Percentiles rank a stretch among this genome's conserved stretches.
Evolutionary conservation across 2,113 vertebrate species (phyloP).

Genomic region (Petroica traversi): DNA sequence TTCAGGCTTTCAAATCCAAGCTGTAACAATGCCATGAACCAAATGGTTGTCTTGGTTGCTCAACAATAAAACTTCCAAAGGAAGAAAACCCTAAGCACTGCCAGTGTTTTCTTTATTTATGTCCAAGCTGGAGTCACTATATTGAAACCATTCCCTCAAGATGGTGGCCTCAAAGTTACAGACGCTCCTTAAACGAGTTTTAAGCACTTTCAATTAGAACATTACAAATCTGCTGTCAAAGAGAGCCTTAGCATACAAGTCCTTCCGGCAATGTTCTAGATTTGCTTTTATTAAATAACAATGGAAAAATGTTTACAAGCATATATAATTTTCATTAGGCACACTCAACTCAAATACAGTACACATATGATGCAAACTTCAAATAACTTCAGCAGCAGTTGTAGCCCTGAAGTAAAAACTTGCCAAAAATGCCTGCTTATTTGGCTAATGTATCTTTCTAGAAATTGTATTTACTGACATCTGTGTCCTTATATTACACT

Average conservation of each 20-base stretch:
- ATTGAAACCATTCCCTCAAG: conserved; percentile 13
- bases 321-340: conserved; percentile 42
- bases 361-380: not conserved
- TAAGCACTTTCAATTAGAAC: conserved; percentile 10
- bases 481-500: not conserved
- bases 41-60: not conserved
- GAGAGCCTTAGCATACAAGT: not conserved
- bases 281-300: conserved; percentile 28
- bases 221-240: conserved; percentile 8
- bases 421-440: not conserved
- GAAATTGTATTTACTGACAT: not conserved
- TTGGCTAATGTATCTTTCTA: not conserved
- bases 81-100: not conserved
- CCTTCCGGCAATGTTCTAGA: not conserved
- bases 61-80: not conserved
- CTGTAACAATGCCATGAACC: not conserved
- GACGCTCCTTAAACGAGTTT: not conserved
- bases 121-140: not conserved
- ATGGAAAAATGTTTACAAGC: conserved; percentile 33
- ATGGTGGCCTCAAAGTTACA: not conserved
- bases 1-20: not conserved
- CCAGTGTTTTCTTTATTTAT: not conserved
- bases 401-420: not conserved
- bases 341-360: not conserved
- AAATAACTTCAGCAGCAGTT: not conserved